phyloP scores from a whole-genome alignment of 1,140 invertebrate species.

The Plectrocnemia conspersa region DNA sequence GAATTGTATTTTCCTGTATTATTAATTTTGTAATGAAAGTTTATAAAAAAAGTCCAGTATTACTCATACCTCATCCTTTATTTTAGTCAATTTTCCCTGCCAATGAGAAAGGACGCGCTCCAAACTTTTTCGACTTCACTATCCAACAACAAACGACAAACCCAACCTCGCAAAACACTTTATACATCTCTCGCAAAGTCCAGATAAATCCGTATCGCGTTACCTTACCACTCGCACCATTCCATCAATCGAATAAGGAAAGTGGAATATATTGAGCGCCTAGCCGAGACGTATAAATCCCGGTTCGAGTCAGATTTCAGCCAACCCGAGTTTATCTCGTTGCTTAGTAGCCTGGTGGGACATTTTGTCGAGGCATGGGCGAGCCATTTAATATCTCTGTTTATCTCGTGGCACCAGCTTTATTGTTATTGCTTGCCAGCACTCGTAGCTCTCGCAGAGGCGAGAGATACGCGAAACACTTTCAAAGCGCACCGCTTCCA shows the following conservation, averaged over 20 bases:
- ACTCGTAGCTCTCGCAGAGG: neutral
- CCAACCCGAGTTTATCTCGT: slow-evolving; percentile 25
- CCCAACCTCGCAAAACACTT: too few species aligned
- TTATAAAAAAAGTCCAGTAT: too few species aligned
- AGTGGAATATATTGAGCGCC: slow-evolving; percentile 14
- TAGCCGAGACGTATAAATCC: slow-evolving; percentile 8
- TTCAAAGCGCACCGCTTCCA: neutral
- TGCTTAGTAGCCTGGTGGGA: slow-evolving; percentile 18
- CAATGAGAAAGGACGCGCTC: too few species aligned
- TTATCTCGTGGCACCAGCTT: slow-evolving; percentile 26
- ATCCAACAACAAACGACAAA: too few species aligned
- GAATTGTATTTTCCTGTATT: too few species aligned
- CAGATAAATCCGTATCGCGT: neutral
- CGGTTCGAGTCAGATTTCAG: slow-evolving; percentile 13
- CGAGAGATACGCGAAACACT: slow-evolving; percentile 9
- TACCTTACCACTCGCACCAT: neutral
- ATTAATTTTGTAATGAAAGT: too few species aligned
- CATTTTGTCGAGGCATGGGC: slow-evolving; percentile 25
- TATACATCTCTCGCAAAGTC: too few species aligned
- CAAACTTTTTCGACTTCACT: too few species aligned
- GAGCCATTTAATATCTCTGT: slow-evolving; percentile 31
- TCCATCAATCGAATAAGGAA: slow-evolving; percentile 23
- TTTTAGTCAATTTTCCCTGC: too few species aligned
- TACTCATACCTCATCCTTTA: too few species aligned
- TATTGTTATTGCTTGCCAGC: slow-evolving; percentile 23